Evolutionary conservation across 2,888 invertebrate species (phyloP).

Genomic region (Drosophila subquinaria): DNA sequence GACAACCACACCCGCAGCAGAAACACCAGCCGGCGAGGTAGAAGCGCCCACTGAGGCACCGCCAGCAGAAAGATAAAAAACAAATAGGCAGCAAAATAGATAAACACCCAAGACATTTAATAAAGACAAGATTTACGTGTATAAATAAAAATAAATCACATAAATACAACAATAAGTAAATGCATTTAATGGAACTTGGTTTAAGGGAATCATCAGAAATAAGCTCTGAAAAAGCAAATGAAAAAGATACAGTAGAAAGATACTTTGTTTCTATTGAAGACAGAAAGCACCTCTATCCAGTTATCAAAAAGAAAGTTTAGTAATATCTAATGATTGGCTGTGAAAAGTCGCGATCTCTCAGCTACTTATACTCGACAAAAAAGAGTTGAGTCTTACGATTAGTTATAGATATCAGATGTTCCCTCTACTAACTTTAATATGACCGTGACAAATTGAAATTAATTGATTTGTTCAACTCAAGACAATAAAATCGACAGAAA

Average conservation of each 20-base stretch:
- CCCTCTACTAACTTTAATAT: background rate
- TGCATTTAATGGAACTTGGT: background rate
- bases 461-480: constrained; percentile 54
- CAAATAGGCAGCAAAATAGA: background rate
- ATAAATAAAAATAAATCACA: constrained; percentile 24
- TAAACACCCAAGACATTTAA: background rate
- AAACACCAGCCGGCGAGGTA: background rate
- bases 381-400: background rate
- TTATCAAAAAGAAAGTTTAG: background rate
- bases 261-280: background rate
- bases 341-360: background rate
- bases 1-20: background rate
- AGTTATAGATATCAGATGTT: background rate
- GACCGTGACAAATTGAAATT: constrained; percentile 33
- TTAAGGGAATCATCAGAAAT: background rate
- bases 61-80: background rate
- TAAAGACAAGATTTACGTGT: constrained; percentile 11
- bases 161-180: constrained; percentile 17
- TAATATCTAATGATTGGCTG: background rate
- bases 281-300: background rate
- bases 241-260: background rate
- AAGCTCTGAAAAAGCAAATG: background rate
- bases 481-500: constrained; percentile 12
- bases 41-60: background rate
- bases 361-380: too few species aligned